Conservation (phyloP, 2,888 invertebrate genomes). For the Dryococelus australis region DNA sequence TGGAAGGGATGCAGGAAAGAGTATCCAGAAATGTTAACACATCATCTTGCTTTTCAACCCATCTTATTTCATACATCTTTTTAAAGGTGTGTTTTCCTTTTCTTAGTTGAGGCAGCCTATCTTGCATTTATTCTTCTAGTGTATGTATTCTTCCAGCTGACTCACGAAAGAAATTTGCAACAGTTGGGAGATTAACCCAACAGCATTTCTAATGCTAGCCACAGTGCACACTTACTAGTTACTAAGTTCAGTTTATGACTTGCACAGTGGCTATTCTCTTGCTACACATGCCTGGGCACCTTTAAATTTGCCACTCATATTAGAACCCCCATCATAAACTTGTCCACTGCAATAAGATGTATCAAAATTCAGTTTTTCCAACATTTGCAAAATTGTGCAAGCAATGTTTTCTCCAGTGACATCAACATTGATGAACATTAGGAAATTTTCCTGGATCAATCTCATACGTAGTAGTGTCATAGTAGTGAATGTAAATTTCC, state of each 20-base stretch:
- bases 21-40: slow-evolving; percentile 19
- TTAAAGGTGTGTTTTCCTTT: neutral
- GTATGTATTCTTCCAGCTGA: too few relatives aligned
- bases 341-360: slow-evolving; percentile 4
- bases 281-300: neutral
- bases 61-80: slow-evolving; percentile 7
- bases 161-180: neutral
- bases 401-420: neutral
- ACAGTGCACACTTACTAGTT: neutral
- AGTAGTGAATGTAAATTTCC: neutral
- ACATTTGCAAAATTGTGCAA: too few relatives aligned
- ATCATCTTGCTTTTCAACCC: slow-evolving; percentile 5
- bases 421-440: neutral
- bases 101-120: neutral
- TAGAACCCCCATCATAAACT: neutral
- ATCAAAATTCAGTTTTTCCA: neutral
- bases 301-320: slow-evolving; percentile 10
- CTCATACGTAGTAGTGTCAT: neutral
- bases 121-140: neutral
- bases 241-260: neutral
- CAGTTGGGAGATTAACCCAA: neutral
- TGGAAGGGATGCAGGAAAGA: neutral
- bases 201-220: slow-evolving; percentile 20
- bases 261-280: slow-evolving; percentile 7
- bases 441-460: neutral